Percentiles rank a stretch among this genome's conserved stretches.
These are phyloP conservation scores for Akabosia matsudoensis DNA, from an alignment of 1,140 invertebrate genomes.

Conservation along the genomic window DNA sequence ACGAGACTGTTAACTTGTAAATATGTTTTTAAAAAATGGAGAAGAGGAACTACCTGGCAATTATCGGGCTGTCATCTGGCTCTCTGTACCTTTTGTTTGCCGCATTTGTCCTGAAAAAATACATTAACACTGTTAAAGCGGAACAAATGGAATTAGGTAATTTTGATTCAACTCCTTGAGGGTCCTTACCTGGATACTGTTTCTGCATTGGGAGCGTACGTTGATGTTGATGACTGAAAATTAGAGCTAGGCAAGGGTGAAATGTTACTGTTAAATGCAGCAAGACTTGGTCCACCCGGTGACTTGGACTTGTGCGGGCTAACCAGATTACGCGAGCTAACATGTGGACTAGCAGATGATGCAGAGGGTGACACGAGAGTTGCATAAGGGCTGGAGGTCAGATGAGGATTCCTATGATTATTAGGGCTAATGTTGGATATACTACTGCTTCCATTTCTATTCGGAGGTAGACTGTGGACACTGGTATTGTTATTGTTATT, in stretches of 20 bases:
- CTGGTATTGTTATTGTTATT: conserved; percentile 30
- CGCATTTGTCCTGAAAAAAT: conserved; percentile 30
- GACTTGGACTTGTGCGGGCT: conserved; percentile 13
- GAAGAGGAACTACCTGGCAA: too few species aligned
- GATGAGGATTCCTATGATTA: conserved; percentile 6
- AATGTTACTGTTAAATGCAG: conserved; percentile 22
- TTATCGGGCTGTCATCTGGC: conserved; percentile 18
- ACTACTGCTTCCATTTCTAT: conserved; percentile 29
- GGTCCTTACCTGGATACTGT: conserved; percentile 23
- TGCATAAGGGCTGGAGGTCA: conserved; percentile 11
- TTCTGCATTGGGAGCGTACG: conserved; percentile 35
- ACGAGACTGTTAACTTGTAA: too few species aligned
- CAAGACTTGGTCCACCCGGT: conserved; percentile 6
- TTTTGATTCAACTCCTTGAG: neutral
- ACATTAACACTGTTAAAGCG: neutral
- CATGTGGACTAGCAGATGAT: conserved; percentile 29
- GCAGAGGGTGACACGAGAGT: conserved; percentile 29
- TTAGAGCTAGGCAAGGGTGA: conserved; percentile 26
- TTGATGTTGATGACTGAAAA: conserved; percentile 23
- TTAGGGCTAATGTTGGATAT: neutral
- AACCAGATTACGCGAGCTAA: conserved; percentile 25
- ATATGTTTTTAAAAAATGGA: too few species aligned
- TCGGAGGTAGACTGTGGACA: conserved; percentile 8
- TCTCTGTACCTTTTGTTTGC: conserved; percentile 34
- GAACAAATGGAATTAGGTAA: neutral